These are phyloP conservation scores for Stylophora pistillata DNA, from an alignment of 64 coral and sea anemone species.

Conservation along the genomic window DNA sequence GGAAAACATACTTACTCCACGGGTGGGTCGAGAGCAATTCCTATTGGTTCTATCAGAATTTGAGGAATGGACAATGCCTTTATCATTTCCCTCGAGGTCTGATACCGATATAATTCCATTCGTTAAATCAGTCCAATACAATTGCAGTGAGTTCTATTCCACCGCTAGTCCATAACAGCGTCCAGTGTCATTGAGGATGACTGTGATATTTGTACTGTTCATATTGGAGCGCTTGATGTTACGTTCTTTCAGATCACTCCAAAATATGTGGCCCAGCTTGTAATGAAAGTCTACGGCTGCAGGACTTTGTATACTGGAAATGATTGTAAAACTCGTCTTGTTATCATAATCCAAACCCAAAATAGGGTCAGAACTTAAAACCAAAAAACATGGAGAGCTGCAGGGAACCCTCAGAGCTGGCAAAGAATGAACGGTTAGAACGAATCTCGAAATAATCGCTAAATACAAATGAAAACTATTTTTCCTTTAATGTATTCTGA, in stretches of 20 bases:
- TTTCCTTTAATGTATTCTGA: no score
- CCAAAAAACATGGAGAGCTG: no score
- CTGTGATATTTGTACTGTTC: slow-evolving; percentile 40
- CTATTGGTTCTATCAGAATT: no score
- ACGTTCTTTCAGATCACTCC: slow-evolving; percentile 37
- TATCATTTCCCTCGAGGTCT: slow-evolving; percentile 14
- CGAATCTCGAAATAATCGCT: no score
- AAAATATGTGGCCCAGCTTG: slow-evolving; percentile 50
- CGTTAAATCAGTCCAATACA: slow-evolving; percentile 66
- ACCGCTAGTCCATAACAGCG: slow-evolving; percentile 58
- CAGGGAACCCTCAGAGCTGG: no score
- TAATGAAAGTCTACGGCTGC: slow-evolving; percentile 50
- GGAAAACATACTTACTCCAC: no score
- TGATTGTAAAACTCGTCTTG: neutral
- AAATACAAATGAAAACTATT: no score
- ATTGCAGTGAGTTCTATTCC: slow-evolving; percentile 45
- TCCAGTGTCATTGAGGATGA: slow-evolving; percentile 17
- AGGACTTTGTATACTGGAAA: slow-evolving; percentile 34
- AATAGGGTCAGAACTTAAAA: no score
- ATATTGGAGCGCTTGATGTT: slow-evolving; percentile 40
- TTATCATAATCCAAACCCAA: no score
- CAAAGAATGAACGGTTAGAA: no score
- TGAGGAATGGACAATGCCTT: no score
- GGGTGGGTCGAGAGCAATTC: no score
- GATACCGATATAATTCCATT: slow-evolving; percentile 47